A percentile compares a stretch with the other conserved stretches of the same genome.
Evolutionary conservation across 2,797 vertebrate species (phyloP).

Genomic region (Amphiprion clarkii): DNA sequence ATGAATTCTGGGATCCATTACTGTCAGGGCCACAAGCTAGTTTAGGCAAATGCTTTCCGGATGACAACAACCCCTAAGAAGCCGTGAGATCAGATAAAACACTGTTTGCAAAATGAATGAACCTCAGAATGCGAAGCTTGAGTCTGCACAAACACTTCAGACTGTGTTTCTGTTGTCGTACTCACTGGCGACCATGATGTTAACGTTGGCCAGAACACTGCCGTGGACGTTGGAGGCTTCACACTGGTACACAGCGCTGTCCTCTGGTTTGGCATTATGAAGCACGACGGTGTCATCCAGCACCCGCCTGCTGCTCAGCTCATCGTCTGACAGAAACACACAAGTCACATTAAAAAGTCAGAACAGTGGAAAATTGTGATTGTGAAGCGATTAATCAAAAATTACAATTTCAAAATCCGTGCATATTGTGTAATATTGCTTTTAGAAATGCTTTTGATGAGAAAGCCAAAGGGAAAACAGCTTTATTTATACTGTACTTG

Average conservation of each 20-base stretch:
- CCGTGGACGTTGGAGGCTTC: slow-evolving; percentile 93
- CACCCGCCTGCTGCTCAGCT: slow-evolving; percentile 56
- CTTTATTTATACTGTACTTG: no score
- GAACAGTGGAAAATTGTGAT: not conserved
- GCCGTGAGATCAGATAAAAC: no score
- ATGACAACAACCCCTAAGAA: not conserved
- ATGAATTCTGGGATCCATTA: not conserved
- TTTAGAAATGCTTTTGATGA: no score
- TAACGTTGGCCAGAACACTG: slow-evolving; percentile 89
- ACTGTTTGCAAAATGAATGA: not conserved
- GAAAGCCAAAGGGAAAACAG: no score
- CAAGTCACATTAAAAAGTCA: not conserved
- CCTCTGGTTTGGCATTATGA: slow-evolving; percentile 82
- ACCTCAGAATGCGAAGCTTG: not conserved
- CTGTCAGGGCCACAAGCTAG: not conserved
- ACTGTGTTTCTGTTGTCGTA: slow-evolving; percentile 16
- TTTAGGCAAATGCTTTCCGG: slow-evolving; percentile 1
- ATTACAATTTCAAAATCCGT: no score
- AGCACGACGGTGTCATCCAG: slow-evolving; percentile 80
- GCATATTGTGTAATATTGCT: no score
- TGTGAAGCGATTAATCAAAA: not conserved
- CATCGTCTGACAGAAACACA: slow-evolving; percentile 69
- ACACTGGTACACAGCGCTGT: slow-evolving; percentile 94
- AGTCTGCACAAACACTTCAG: not conserved
- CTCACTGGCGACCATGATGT: slow-evolving; percentile 93